Conservation (phyloP, 2,113 vertebrate species). For the Phaethon lepturus region DNA sequence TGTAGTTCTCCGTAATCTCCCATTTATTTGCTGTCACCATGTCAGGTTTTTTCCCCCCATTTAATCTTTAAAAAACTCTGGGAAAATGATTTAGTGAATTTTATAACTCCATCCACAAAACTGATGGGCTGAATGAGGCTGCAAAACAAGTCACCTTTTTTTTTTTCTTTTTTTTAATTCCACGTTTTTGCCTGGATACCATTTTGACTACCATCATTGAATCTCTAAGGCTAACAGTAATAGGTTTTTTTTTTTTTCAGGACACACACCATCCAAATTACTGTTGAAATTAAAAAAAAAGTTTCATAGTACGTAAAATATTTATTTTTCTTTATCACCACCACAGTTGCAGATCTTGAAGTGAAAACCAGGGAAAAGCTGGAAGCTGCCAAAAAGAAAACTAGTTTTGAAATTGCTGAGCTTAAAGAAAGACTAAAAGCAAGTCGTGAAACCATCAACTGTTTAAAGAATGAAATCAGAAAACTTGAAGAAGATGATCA, state of each 20-base stretch:
- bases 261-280: not conserved
- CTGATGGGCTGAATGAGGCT: not conserved
- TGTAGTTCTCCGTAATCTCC: not conserved
- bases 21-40: not conserved
- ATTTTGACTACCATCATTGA: not conserved
- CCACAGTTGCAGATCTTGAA: conserved; percentile 91
- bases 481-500: conserved; percentile 98
- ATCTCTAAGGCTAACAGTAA: not conserved
- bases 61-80: not conserved
- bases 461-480: conserved; percentile 94
- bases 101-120: not conserved
- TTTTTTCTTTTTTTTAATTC: not conserved
- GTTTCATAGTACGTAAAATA: not conserved
- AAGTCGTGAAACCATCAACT: conserved; percentile 97
- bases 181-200: not conserved
- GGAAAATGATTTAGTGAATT: not conserved
- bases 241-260: not conserved
- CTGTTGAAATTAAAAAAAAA: not conserved
- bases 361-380: conserved; percentile 94
- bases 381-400: conserved; percentile 95
- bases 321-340: not conserved
- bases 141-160: not conserved
- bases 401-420: conserved; percentile 95
- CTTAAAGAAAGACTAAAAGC: conserved; percentile 97
- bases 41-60: not conserved